Evolutionary conservation across 1,140 invertebrate species (phyloP).

Genomic region (Bombus balteatus): DNA sequence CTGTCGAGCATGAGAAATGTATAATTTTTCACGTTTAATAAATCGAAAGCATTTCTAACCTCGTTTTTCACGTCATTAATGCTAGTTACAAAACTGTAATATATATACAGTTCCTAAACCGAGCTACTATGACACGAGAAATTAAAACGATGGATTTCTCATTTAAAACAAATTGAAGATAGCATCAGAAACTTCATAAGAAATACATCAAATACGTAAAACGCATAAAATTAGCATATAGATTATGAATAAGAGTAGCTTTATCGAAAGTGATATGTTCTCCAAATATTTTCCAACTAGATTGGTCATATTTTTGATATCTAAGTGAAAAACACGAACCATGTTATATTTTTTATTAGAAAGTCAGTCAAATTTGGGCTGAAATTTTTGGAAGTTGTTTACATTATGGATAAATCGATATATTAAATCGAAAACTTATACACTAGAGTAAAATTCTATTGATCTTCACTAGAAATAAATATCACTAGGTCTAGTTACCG

Average conservation of each 20-base stretch:
- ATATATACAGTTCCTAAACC: neutral
- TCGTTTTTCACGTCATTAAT: slow-evolving; percentile 51
- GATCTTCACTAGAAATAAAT: neutral
- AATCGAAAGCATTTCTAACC: slow-evolving; percentile 53
- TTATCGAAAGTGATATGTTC: neutral
- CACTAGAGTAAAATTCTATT: neutral
- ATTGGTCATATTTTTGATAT: neutral
- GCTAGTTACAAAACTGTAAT: slow-evolving; percentile 24
- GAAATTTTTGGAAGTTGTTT: neutral
- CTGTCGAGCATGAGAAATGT: slow-evolving; percentile 54
- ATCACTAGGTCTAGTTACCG: neutral
- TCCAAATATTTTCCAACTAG: neutral
- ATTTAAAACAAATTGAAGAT: neutral
- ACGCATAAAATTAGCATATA: neutral
- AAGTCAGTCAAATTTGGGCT: neutral
- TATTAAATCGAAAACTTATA: neutral
- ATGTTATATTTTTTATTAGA: neutral
- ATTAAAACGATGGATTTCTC: neutral
- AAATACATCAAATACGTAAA: neutral
- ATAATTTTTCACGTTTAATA: slow-evolving; percentile 42
- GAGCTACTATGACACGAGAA: too few species aligned
- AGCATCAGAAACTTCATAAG: neutral
- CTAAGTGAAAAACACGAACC: neutral
- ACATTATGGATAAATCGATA: neutral
- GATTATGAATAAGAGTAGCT: neutral